Evolutionary conservation across 2,113 vertebrate genomes (phyloP).

Genomic region (Pampusana beccarii): DNA sequence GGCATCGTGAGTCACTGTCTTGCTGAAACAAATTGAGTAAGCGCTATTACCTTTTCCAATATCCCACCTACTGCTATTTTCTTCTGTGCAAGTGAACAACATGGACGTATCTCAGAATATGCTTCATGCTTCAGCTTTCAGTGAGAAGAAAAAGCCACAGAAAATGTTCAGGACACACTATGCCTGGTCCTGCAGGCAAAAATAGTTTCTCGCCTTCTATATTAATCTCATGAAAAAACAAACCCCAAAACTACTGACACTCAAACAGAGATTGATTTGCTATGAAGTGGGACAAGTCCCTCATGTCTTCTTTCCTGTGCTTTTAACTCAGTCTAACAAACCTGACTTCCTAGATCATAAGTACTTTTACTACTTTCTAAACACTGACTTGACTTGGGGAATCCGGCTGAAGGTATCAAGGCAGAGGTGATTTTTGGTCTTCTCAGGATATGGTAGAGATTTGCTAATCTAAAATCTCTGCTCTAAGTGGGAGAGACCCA

Average conservation of each 20-base stretch:
- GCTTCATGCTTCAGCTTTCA: not conserved
- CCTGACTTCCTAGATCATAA: not conserved
- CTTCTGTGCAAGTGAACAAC: slow-evolving; percentile 5
- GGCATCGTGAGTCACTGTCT: not conserved
- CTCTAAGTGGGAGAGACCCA: not conserved
- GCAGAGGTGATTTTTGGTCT: not conserved
- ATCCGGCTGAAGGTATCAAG: not conserved
- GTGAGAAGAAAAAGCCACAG: not conserved
- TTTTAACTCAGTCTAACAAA: slow-evolving; percentile 2
- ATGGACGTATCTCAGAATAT: not conserved
- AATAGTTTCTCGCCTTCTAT: slow-evolving; percentile 37
- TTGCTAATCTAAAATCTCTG: not conserved
- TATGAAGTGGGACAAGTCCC: not conserved
- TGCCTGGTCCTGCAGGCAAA: not conserved
- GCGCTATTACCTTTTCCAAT: slow-evolving; percentile 4
- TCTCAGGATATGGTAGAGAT: not conserved
- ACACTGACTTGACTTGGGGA: not conserved
- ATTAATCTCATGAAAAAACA: not conserved
- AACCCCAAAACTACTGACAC: not conserved
- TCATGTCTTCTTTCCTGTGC: not conserved
- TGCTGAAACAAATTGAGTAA: slow-evolving; percentile 17
- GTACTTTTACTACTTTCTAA: slow-evolving; percentile 4
- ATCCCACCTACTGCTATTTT: slow-evolving; percentile 30
- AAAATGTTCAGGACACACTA: not conserved
- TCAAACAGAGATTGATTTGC: not conserved